Evolutionary conservation across 2,797 vertebrate species (phyloP).

Genomic region (Protosalanx chinensis): DNA sequence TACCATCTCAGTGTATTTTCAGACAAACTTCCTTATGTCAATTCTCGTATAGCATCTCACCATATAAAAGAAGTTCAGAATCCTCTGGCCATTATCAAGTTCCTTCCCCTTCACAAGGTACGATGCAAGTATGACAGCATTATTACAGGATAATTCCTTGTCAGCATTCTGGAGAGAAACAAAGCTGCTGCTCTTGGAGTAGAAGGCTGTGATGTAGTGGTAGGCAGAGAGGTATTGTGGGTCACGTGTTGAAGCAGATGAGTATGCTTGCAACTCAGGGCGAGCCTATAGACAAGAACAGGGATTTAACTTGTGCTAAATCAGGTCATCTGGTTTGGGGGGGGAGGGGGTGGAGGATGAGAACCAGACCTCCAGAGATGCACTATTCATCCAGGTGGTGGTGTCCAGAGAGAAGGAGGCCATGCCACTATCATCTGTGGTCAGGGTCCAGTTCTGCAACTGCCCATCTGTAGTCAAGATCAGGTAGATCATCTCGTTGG

Average conservation of each 20-base stretch:
- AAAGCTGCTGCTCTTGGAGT: constrained; percentile 80
- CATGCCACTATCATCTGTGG: constrained; percentile 69
- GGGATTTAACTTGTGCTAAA: no score
- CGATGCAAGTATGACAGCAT: constrained; percentile 44
- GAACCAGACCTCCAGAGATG: constrained; percentile 68
- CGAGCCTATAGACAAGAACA: no score
- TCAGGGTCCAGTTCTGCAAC: constrained; percentile 54
- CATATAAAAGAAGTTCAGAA: constrained; percentile 75
- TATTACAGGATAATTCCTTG: constrained; percentile 65
- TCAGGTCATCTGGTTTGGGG: no score
- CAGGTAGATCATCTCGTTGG: constrained; percentile 67
- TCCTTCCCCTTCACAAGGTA: constrained; percentile 74
- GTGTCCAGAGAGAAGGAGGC: constrained; percentile 77
- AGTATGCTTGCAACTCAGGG: rapidly evolving
- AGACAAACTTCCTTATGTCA: no score
- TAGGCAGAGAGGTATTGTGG: constrained; percentile 41
- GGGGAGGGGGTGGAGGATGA: no score
- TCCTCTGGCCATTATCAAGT: constrained; percentile 52
- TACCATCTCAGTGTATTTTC: no score
- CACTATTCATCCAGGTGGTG: constrained; percentile 45
- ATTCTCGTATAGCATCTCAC: constrained; percentile 49
- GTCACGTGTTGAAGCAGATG: rapidly evolving
- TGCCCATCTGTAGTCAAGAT: constrained; percentile 13
- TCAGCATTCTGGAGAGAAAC: constrained; percentile 65
- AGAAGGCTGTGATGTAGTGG: constrained; percentile 57